Base-by-base conservation (phyloP, 1,140 invertebrate genomes). In the Leptinotarsa texana region DNA sequence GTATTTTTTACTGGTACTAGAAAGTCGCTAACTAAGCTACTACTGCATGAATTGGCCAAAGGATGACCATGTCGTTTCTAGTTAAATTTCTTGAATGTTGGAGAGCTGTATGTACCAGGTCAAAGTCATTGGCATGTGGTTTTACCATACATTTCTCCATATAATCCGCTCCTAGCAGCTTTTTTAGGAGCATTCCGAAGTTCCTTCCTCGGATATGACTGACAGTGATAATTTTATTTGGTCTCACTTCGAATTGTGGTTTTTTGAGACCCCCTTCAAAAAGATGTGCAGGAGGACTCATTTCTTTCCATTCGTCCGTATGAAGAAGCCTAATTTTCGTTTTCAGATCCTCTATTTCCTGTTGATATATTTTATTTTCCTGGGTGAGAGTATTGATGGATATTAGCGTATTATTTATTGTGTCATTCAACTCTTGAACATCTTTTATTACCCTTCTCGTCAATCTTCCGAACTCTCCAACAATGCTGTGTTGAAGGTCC, bases 11-110 rank as follows among this genome's bases (percentile, higher is more conserved):
- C 15, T 27, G 11, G 63, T 13, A 65, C 21, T 65, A 65, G 11
- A n/a, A 65, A n/a, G 15, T 65, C 21, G 13, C 21, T 21, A 15
- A 65, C 63, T 21, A 57, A n/a, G n/a, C n/a, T n/a, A n/a, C 51
- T 57, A 15, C 15, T 65, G 21, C 63, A n/a, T 21, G 15, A n/a
- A 24, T 65, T 65, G 63, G 21, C 18, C 63, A 65, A 21, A 65
- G 63, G 21, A 65, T 65, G 63, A 65, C 63, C 63, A 65, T 65
- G 63, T 65, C 63, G 21, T 65, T 65, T 27, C 3, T 65, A 24
- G 15, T 65, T 27, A 24, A 65, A 21, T 21, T 0, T 15, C 1
- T 21, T 22, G 63, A 4, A 24, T 65, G 24, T n/a, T 65, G 21
- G 21, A n/a, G 63, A 22, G 21, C 63, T 65, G 63, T 65, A 65